A percentile compares a stretch with the other conserved stretches of the same genome.
These are phyloP conservation scores for Sebastes oblongus DNA, from an alignment of 2,797 vertebrate species.

Conservation along the genomic window DNA sequence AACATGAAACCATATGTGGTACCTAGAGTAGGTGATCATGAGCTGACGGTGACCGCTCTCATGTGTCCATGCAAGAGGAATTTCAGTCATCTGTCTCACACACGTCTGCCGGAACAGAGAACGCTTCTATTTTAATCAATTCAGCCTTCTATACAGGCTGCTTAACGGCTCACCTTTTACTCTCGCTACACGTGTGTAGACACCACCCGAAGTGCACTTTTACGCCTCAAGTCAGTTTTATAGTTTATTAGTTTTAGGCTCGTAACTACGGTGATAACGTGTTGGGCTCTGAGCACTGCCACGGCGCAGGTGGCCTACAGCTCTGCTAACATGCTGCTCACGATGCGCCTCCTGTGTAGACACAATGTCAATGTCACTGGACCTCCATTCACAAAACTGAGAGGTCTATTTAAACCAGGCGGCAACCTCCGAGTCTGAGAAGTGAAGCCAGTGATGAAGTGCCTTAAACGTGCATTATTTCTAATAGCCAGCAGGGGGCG, in stretches of 20 bases:
- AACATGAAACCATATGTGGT: background rate
- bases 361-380: background rate
- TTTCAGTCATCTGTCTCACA: background rate
- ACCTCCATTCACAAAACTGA: background rate
- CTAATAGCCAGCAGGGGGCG: no score
- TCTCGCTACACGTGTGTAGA: background rate
- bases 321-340: background rate
- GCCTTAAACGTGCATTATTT: rapidly evolving
- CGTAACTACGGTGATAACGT: rapidly evolving
- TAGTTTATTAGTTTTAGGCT: background rate
- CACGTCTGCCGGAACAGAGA: background rate
- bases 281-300: background rate
- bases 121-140: background rate
- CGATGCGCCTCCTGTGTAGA: background rate
- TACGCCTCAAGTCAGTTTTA: background rate
- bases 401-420: background rate
- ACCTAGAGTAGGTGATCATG: background rate
- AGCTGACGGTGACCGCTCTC: background rate
- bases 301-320: background rate
- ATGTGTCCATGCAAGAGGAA: no score
- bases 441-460: background rate
- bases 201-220: background rate
- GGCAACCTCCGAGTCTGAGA: no score
- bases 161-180: background rate
- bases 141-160: background rate